Conservation (phyloP, 2,797 vertebrate species). For the Xiphophorus birchmanni region DNA sequence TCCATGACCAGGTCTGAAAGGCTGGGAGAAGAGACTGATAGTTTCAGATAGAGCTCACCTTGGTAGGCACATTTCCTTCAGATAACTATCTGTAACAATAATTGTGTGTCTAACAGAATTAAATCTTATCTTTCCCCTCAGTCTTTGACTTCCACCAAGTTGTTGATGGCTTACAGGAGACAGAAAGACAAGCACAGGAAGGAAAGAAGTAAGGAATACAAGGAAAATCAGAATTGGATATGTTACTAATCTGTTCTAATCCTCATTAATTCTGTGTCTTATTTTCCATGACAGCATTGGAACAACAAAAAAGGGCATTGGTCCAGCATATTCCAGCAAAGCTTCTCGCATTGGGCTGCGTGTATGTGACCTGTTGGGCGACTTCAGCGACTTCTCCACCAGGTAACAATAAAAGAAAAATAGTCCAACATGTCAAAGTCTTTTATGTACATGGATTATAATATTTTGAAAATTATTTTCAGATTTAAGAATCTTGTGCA, state of each 20-base stretch:
- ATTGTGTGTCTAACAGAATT: neutral
- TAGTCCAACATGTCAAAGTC: neutral
- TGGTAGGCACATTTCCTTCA: slow-evolving; percentile 83
- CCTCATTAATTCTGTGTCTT: neutral
- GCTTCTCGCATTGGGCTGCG: slow-evolving; percentile 95
- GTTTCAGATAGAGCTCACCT: slow-evolving; percentile 98
- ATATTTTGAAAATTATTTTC: slow-evolving; percentile 33
- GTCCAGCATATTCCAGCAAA: slow-evolving; percentile 97
- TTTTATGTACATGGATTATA: neutral
- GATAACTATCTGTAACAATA: slow-evolving; percentile 64
- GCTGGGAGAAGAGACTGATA: slow-evolving; percentile 96
- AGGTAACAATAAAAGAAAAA: slow-evolving; percentile 75
- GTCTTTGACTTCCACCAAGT: slow-evolving; percentile 99
- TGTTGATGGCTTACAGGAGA: slow-evolving; percentile 95
- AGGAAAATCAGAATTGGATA: neutral
- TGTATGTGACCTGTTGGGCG: slow-evolving; percentile 93
- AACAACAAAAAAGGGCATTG: slow-evolving; percentile 98
- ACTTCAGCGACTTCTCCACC: slow-evolving; percentile 93
- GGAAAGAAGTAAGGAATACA: slow-evolving; percentile 90
- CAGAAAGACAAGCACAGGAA: slow-evolving; percentile 93
- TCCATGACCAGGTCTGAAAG: slow-evolving; percentile 87
- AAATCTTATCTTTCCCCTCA: slow-evolving; percentile 64
- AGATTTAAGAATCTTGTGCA: slow-evolving; percentile 95
- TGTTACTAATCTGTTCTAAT: neutral
- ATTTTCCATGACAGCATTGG: slow-evolving; percentile 85